phyloP scores from a whole-genome alignment of 1,140 invertebrate species.

The Hypsibius dujardini region DNA sequence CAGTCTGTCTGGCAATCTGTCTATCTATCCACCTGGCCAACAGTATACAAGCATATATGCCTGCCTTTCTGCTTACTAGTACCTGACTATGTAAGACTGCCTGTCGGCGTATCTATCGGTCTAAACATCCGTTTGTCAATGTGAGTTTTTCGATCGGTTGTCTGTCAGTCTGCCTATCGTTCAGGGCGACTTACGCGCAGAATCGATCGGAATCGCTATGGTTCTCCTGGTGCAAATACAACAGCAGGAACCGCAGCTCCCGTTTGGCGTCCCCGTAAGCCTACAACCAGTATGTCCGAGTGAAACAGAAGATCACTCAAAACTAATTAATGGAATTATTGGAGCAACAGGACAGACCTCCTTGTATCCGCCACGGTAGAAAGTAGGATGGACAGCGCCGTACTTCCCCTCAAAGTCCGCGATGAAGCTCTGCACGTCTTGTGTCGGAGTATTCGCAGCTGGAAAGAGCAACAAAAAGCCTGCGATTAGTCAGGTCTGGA shows the following conservation, averaged over 20 bases:
- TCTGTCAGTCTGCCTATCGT: too few relatives aligned
- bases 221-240: constrained; percentile 79
- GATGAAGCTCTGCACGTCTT: constrained; percentile 75
- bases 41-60: background rate
- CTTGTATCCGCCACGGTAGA: constrained; percentile 82
- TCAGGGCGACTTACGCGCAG: constrained; percentile 38
- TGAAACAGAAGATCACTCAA: constrained; percentile 11
- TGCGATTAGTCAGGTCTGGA: constrained; percentile 23
- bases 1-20: too few relatives aligned
- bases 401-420: constrained; percentile 57
- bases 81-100: background rate
- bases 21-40: background rate
- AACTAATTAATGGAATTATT: constrained; percentile 5
- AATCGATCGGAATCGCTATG: constrained; percentile 61
- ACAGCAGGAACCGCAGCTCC: constrained; percentile 74
- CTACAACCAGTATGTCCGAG: constrained; percentile 24
- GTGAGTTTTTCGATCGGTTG: too few relatives aligned
- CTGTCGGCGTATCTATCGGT: background rate
- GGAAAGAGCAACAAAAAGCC: constrained; percentile 26
- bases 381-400: constrained; percentile 60
- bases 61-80: background rate
- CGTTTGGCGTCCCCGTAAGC: constrained; percentile 83
- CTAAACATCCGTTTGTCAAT: too few relatives aligned
- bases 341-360: constrained; percentile 37
- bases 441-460: constrained; percentile 74